phyloP scores from a whole-genome alignment of 2,113 vertebrate genomes.

The human region DNA sequence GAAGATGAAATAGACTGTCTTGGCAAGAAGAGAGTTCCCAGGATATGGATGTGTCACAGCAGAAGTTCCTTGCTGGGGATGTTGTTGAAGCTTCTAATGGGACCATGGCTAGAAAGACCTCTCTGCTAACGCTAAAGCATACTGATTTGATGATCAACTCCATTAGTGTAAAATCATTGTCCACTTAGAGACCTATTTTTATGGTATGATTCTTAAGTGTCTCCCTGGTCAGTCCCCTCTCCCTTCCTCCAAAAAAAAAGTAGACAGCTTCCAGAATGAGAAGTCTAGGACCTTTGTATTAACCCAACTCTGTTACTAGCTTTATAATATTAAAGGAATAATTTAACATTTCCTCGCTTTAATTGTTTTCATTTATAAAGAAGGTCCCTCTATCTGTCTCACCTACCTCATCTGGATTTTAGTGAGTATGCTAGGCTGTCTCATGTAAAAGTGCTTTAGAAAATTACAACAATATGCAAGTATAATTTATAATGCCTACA shows the following conservation, averaged over 20 bases:
- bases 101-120: not conserved
- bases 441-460: slow-evolving; percentile 16
- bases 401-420: slow-evolving; percentile 4
- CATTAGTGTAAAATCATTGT: slow-evolving; percentile 22
- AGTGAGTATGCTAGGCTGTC: not conserved
- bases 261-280: slow-evolving; percentile 10
- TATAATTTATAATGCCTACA: not conserved
- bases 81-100: not conserved
- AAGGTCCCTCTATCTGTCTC: slow-evolving; percentile 18
- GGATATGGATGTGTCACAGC: not conserved
- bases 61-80: not conserved
- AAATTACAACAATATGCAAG: not conserved
- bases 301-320: not conserved
- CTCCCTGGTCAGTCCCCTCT: not conserved
- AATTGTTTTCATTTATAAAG: slow-evolving; percentile 31
- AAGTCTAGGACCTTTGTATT: slow-evolving; percentile 41
- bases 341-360: slow-evolving; percentile 34
- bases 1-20: not conserved
- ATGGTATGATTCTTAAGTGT: slow-evolving; percentile 33
- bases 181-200: slow-evolving; percentile 33
- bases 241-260: not conserved
- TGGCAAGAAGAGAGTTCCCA: slow-evolving; percentile 15
- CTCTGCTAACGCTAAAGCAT: slow-evolving; percentile 1
- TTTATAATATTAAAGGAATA: slow-evolving; percentile 41
- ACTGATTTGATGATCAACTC: slow-evolving; percentile 38